Conservation (phyloP, 2,888 invertebrate genomes). For the Nomada fabriciana region DNA sequence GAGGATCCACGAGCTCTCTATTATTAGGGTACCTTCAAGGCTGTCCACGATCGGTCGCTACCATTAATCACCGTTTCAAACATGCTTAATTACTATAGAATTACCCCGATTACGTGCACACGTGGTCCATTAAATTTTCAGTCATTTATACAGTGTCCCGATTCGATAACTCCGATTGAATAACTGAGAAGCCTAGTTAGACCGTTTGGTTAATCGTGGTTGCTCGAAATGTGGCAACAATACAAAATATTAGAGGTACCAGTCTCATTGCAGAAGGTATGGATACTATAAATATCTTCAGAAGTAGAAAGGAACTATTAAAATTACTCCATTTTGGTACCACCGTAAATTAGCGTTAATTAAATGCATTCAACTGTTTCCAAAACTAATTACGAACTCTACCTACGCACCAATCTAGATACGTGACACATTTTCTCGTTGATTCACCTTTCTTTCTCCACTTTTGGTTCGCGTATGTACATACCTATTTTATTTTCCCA, state of each 20-base stretch:
- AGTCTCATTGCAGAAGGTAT: too few relatives aligned
- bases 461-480: neutral
- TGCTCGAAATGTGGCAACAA: too few relatives aligned
- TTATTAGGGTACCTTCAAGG: slow-evolving; percentile 45
- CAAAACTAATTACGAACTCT: too few relatives aligned
- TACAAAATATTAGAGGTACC: neutral
- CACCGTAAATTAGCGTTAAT: neutral
- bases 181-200: neutral
- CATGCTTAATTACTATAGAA: slow-evolving; percentile 33
- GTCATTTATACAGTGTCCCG: neutral
- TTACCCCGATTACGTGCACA: slow-evolving; percentile 5
- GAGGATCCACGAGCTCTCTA: slow-evolving; percentile 43
- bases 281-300: too few relatives aligned
- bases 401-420: too few relatives aligned
- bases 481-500: slow-evolving; percentile 6
- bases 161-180: neutral
- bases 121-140: too few relatives aligned
- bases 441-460: neutral
- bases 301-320: too few relatives aligned
- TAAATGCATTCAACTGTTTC: neutral
- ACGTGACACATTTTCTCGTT: too few relatives aligned
- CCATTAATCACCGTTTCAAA: slow-evolving; percentile 34
- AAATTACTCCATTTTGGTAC: neutral
- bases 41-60: slow-evolving; percentile 14
- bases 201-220: neutral